These are phyloP conservation scores for Lasiurus borealis DNA, from an alignment of 2,113 vertebrate genomes.

Conservation along the genomic window DNA sequence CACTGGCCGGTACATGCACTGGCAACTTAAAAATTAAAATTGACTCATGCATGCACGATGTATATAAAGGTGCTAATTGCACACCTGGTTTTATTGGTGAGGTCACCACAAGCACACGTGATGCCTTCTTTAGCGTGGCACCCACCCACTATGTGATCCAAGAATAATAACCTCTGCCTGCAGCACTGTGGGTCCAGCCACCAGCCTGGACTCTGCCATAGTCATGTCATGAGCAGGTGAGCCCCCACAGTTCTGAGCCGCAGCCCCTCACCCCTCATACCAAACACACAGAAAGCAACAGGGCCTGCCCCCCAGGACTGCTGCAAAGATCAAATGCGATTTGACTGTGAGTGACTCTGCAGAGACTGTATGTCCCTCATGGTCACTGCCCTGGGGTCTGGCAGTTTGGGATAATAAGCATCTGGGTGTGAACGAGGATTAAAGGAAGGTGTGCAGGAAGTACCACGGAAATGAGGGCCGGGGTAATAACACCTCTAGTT, in stretches of 20 bases:
- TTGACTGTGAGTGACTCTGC: background rate
- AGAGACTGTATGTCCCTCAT: background rate
- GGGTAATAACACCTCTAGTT: background rate
- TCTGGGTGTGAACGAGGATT: background rate
- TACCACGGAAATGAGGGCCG: background rate
- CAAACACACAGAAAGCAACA: too few species aligned
- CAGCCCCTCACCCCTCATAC: rapidly evolving
- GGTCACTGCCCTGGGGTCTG: background rate
- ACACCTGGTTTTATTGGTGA: background rate
- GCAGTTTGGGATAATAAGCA: background rate
- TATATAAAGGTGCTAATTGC: too few species aligned
- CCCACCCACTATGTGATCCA: background rate
- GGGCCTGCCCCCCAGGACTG: background rate
- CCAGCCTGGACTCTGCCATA: too few species aligned
- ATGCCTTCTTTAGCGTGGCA: background rate
- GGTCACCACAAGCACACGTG: background rate
- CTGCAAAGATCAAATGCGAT: background rate
- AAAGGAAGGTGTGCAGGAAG: background rate
- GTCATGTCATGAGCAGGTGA: rapidly evolving
- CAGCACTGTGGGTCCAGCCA: background rate
- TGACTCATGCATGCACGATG: too few species aligned
- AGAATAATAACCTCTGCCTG: rapidly evolving
- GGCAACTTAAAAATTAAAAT: too few species aligned
- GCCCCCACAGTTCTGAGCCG: background rate
- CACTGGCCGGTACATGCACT: too few species aligned